These are phyloP conservation scores for Ursus arctos DNA, from an alignment of 2,113 vertebrate genomes.

Conservation along the genomic window DNA sequence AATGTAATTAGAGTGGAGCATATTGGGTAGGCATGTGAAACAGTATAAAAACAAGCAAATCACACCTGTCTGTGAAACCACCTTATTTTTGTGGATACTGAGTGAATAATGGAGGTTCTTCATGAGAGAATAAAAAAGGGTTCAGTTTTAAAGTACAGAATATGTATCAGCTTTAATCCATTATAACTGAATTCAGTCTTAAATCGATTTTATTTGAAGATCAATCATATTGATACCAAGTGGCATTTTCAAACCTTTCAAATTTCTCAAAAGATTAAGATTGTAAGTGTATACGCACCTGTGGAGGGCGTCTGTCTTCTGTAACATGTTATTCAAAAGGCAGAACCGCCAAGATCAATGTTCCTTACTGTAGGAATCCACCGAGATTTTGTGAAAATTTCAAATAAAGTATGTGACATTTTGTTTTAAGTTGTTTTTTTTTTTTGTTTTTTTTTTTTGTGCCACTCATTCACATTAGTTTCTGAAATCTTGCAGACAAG, in stretches of 20 bases:
- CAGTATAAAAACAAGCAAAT: not conserved
- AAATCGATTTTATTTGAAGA: slow-evolving; percentile 1
- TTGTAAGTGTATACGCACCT: not conserved
- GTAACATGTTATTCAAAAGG: not conserved
- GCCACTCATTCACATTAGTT: not conserved
- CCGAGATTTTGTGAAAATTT: not conserved
- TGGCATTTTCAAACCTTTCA: not conserved
- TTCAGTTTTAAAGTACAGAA: not conserved
- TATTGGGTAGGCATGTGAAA: not conserved
- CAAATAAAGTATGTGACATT: not conserved
- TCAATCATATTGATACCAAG: not conserved
- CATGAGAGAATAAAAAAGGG: not conserved
- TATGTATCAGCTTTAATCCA: not conserved
- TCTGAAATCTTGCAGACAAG: not conserved
- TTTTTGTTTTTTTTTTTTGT: not conserved
- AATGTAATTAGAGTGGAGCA: not conserved
- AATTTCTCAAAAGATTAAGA: not conserved
- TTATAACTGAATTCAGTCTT: not conserved
- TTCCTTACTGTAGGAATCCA: not conserved
- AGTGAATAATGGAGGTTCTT: not conserved
- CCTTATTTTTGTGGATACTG: not conserved
- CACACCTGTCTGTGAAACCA: not conserved
- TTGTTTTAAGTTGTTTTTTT: not conserved
- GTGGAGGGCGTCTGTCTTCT: not conserved
- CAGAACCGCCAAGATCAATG: not conserved